These are phyloP conservation scores for Taphrorychus bicolor DNA, from an alignment of 2,888 invertebrate species.

Conservation along the genomic window DNA sequence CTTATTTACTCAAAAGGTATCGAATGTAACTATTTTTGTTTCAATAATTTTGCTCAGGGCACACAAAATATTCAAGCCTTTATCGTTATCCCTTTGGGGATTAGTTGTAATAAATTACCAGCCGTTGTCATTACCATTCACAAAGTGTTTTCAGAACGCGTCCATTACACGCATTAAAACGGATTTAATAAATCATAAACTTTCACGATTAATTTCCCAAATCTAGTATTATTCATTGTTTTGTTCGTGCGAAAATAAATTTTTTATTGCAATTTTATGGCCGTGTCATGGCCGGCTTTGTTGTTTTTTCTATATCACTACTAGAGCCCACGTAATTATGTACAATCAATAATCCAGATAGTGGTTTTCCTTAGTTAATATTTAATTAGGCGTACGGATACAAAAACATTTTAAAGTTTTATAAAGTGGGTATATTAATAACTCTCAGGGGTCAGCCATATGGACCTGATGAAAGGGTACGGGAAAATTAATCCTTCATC, in stretches of 20 bases:
- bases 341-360: too few species aligned
- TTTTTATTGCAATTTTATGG: not conserved
- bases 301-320: too few species aligned
- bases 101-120: not conserved
- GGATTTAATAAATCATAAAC: conserved; percentile 4
- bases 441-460: not conserved
- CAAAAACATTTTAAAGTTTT: too few species aligned
- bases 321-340: too few species aligned
- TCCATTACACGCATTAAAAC: conserved; percentile 4
- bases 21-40: too few species aligned
- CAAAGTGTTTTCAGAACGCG: conserved; percentile 5
- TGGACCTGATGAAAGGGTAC: not conserved
- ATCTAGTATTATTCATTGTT: not conserved
- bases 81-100: not conserved
- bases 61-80: not conserved
- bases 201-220: not conserved
- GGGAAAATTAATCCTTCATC: not conserved
- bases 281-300: not conserved
- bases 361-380: too few species aligned
- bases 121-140: not conserved
- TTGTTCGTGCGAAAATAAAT: not conserved
- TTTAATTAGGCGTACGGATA: too few species aligned
- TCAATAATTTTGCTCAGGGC: too few species aligned
- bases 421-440: too few species aligned
- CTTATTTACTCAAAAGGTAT: too few species aligned